Evolutionary conservation across 2,888 invertebrate species (phyloP).

Genomic region (Chymomyza caudatula): DNA sequence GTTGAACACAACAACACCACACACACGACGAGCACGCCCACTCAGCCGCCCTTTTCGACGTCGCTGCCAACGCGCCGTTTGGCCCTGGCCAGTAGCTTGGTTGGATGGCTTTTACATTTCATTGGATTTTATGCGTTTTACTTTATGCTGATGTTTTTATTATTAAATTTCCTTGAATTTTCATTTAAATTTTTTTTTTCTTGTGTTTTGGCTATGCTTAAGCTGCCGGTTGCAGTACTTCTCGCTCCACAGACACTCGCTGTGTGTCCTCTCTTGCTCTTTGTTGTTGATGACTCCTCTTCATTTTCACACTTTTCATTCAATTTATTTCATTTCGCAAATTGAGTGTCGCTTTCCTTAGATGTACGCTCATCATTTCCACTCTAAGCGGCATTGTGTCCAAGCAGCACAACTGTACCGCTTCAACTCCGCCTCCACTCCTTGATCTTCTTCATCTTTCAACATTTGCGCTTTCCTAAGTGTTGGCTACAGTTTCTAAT

Average conservation of each 20-base stretch:
- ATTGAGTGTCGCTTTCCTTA: conserved; percentile 67
- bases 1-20: conserved; percentile 20
- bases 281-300: conserved; percentile 61
- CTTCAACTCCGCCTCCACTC: neutral
- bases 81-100: conserved; percentile 11
- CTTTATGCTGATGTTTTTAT: conserved; percentile 74
- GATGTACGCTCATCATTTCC: conserved; percentile 6
- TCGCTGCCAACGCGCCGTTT: neutral
- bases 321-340: conserved; percentile 71
- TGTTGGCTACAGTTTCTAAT: neutral
- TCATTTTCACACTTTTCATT: conserved; percentile 72
- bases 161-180: conserved; percentile 71
- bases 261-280: conserved; percentile 10
- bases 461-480: conserved; percentile 21
- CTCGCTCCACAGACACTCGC: neutral
- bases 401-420: neutral
- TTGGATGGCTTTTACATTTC: conserved; percentile 65
- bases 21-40: conserved; percentile 1
- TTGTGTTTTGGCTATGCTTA: conserved; percentile 21
- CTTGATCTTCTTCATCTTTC: neutral
- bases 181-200: conserved; percentile 57
- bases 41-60: conserved; percentile 17
- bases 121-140: conserved; percentile 72
- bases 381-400: neutral
- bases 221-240: conserved; percentile 14